Percentiles rank a stretch among this genome's conserved stretches.
Evolutionary conservation across 2,888 invertebrate species (phyloP).

Genomic region (Sphaeridia pumilis): DNA sequence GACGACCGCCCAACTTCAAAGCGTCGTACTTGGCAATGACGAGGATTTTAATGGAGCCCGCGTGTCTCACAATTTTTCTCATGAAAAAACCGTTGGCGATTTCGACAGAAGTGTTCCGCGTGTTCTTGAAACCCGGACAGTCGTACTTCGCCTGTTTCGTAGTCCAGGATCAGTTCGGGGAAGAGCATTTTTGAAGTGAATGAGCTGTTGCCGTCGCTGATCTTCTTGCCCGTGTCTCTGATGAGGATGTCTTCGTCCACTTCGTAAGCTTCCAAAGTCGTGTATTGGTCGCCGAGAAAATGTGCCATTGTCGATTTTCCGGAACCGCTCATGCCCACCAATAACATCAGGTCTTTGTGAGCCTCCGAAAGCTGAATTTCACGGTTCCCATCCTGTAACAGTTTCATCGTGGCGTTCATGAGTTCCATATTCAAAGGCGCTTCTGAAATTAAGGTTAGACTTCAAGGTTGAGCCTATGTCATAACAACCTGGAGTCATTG

Average conservation of each 20-base stretch:
- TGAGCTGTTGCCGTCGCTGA: not conserved
- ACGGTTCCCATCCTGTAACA: too few species aligned
- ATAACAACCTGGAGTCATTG: too few species aligned
- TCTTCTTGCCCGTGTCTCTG: not conserved
- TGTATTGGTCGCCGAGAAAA: not conserved
- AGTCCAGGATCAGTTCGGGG: slow-evolving; percentile 1
- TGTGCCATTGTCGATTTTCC: not conserved
- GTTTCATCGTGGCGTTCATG: too few species aligned
- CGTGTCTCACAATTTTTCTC: not conserved
- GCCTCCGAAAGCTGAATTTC: too few species aligned
- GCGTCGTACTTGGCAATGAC: not conserved
- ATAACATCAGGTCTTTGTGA: not conserved
- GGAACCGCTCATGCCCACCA: not conserved
- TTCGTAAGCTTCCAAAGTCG: not conserved
- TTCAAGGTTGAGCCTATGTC: too few species aligned
- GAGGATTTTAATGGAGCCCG: not conserved
- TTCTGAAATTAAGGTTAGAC: too few species aligned
- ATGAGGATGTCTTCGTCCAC: not conserved
- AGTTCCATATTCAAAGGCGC: too few species aligned
- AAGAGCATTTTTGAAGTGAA: not conserved
- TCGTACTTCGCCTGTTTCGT: not conserved
- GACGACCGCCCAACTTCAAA: not conserved
- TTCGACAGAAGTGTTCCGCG: not conserved
- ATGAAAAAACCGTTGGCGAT: slow-evolving; percentile 9
- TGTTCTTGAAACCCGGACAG: slow-evolving; percentile 15